Evolutionary conservation across 2,888 invertebrate genomes (phyloP).

Genomic region (Dolichomitus sp.): DNA sequence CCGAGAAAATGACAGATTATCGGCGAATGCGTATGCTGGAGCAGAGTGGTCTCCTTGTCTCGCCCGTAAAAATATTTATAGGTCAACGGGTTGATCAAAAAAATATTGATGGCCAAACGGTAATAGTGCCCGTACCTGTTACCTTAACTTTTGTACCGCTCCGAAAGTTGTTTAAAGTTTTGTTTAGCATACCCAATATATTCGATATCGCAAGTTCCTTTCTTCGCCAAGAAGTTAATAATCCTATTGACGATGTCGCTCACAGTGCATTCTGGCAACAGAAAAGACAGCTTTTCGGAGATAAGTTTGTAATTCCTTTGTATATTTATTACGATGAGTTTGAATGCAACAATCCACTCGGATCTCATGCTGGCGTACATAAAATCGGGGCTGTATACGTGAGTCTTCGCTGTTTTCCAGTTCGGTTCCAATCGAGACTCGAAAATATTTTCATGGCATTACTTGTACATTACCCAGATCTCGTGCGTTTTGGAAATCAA

Average conservation of each 20-base stretch:
- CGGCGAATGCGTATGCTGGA: constrained; percentile 32
- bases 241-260: constrained; percentile 47
- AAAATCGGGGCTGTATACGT: constrained; percentile 59
- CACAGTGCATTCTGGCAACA: constrained; percentile 58
- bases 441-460: constrained; percentile 55
- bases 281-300: constrained; percentile 42
- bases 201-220: constrained; percentile 29
- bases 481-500: constrained; percentile 38
- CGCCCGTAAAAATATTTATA: constrained; percentile 45
- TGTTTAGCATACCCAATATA: constrained; percentile 41
- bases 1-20: constrained; percentile 42
- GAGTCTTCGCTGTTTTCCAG: constrained; percentile 59
- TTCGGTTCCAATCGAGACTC: constrained; percentile 44
- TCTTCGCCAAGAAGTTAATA: constrained; percentile 25
- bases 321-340: constrained; percentile 60
- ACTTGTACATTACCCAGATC: constrained; percentile 55
- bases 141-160: constrained; percentile 48
- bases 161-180: constrained; percentile 48
- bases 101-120: constrained; percentile 28
- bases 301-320: constrained; percentile 57
- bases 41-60: constrained; percentile 29
- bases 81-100: constrained; percentile 55
- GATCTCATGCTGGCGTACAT: constrained; percentile 58
- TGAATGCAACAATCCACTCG: constrained; percentile 61
- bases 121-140: constrained; percentile 39